Evolutionary conservation across 30 jellyfish, hydroid and myxozoan genomes (phyloP).

Genomic region (Morbakka virulenta): DNA sequence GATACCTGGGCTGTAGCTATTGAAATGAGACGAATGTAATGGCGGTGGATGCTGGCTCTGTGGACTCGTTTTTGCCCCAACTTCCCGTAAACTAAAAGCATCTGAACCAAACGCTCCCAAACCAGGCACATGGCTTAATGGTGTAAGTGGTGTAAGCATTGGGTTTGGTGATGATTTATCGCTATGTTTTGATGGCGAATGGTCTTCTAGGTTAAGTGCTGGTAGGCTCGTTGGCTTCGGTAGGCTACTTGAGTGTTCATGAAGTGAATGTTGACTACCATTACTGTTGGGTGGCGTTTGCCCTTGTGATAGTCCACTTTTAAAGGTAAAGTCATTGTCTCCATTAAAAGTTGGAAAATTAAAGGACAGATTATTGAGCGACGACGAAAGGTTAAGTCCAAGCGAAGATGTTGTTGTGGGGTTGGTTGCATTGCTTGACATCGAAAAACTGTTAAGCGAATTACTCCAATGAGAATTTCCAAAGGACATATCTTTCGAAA

Average conservation of each 20-base stretch:
- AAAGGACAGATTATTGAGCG: conserved; percentile 48
- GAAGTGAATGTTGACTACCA: conserved; percentile 27
- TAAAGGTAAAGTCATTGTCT: conserved; percentile 50
- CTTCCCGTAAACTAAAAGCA: conserved; percentile 56
- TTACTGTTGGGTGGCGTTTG: conserved; percentile 55
- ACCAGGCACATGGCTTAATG: conserved; percentile 85
- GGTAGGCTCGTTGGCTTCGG: conserved; percentile 80
- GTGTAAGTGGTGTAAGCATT: conserved; percentile 96
- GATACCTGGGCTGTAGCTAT: conserved; percentile 9
- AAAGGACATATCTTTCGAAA: background rate
- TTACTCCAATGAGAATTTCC: conserved; percentile 40
- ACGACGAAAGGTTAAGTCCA: conserved; percentile 46
- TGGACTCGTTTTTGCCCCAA: conserved; percentile 75
- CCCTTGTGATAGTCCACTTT: conserved; percentile 13
- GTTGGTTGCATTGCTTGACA: conserved; percentile 12
- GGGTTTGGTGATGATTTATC: conserved; percentile 94
- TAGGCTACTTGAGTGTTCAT: conserved; percentile 44
- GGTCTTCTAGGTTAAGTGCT: conserved; percentile 72
- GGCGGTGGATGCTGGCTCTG: conserved; percentile 59
- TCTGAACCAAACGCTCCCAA: conserved; percentile 84
- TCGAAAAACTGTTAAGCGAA: conserved; percentile 19
- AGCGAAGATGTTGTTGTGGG: conserved; percentile 27
- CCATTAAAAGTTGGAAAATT: conserved; percentile 62
- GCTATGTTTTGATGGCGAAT: conserved; percentile 73
- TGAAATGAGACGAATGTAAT: conserved; percentile 25